These are phyloP conservation scores for Tokudaia tokunoshimensis DNA, from an alignment of 2,797 vertebrate species.

Conservation along the genomic window DNA sequence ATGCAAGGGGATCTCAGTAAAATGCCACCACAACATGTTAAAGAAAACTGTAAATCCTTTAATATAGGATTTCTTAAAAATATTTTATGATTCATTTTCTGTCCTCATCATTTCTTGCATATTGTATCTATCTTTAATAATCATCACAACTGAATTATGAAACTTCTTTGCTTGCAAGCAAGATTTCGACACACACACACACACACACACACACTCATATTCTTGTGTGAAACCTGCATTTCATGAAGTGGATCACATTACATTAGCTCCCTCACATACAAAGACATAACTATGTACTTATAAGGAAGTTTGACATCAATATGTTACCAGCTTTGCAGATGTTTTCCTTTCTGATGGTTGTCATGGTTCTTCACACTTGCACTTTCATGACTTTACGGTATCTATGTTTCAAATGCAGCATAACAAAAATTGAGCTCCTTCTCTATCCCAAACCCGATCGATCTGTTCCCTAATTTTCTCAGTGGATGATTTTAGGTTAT, in stretches of 20 bases:
- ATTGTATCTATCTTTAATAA: neutral
- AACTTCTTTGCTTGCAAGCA: neutral
- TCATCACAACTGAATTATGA: neutral
- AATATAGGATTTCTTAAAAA: neutral
- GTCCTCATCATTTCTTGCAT: neutral
- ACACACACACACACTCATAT: neutral
- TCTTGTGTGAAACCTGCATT: neutral
- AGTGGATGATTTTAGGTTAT: neutral
- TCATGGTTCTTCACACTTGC: neutral
- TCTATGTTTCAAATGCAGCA: neutral
- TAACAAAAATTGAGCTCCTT: neutral
- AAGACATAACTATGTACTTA: conserved; percentile 14
- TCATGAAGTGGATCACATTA: neutral
- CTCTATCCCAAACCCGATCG: neutral
- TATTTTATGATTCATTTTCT: neutral
- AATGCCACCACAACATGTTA: neutral
- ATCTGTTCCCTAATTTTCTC: neutral
- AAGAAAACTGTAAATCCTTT: neutral
- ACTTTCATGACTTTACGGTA: neutral
- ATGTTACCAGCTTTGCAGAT: neutral
- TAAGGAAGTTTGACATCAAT: conserved; percentile 74
- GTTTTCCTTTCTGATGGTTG: conserved; percentile 62
- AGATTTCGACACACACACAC: neutral
- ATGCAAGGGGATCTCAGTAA: neutral
- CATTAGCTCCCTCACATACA: neutral